Percentiles rank a stretch among this genome's conserved stretches.
Evolutionary conservation across 2,888 invertebrate species (phyloP).

Genomic region (Drosophila mercatorum): DNA sequence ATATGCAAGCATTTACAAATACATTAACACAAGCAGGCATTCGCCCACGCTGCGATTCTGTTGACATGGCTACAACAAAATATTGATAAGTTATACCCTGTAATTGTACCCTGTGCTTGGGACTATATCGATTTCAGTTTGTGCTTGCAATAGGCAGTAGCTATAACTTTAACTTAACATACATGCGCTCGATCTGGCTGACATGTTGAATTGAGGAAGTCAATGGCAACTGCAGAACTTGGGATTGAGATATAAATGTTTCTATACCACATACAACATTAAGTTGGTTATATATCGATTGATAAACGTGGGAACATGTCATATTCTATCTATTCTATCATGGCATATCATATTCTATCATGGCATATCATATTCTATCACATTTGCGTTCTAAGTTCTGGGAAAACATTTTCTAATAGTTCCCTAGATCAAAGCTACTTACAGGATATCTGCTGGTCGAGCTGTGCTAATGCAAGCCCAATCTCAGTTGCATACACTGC

Average conservation of each 20-base stretch:
- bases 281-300: too few species aligned
- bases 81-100: conserved; percentile 41
- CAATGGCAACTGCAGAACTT: not conserved
- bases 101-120: not conserved
- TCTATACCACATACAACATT: not conserved
- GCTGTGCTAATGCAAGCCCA: not conserved
- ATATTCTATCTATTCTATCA: too few species aligned
- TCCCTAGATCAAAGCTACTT: not conserved
- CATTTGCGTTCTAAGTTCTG: too few species aligned
- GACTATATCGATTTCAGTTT: not conserved
- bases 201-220: not conserved
- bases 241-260: not conserved
- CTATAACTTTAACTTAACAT: not conserved
- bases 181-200: not conserved
- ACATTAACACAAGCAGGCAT: conserved; percentile 12
- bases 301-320: too few species aligned
- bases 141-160: not conserved
- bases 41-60: conserved; percentile 53
- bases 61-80: conserved; percentile 43
- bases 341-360: too few species aligned
- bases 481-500: conserved; percentile 20
- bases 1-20: conserved; percentile 1
- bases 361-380: too few species aligned
- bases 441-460: conserved; percentile 17
- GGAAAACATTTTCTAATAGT: not conserved